Evolutionary conservation across 2,888 invertebrate genomes (phyloP).

Genomic region (Azorinus chamasolen): DNA sequence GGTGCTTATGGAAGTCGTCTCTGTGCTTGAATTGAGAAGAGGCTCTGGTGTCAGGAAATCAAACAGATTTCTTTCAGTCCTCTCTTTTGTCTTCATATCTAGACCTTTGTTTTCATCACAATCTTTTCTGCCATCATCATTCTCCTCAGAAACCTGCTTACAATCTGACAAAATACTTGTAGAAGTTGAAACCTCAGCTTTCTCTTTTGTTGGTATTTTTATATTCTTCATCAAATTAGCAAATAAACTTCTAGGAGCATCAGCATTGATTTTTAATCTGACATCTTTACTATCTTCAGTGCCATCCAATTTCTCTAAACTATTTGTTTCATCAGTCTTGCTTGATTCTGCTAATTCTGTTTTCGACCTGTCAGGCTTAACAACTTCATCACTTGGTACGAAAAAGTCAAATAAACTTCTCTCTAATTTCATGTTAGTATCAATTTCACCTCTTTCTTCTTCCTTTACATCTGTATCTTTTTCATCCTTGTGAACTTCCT

Average conservation of each 20-base stretch:
- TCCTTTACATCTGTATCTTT: not conserved
- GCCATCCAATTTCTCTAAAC: too few relatives aligned
- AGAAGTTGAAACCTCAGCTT: not conserved
- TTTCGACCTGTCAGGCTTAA: too few relatives aligned
- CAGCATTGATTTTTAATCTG: too few relatives aligned
- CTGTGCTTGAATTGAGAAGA: too few relatives aligned
- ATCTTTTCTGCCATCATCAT: not conserved
- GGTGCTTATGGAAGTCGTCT: too few relatives aligned
- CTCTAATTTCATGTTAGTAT: conserved; percentile 4
- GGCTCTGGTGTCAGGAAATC: conserved; percentile 47
- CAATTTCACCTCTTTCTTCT: too few relatives aligned
- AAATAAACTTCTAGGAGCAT: conserved; percentile 30
- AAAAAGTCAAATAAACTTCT: conserved; percentile 31
- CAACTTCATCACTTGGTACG: too few relatives aligned
- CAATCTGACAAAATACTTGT: not conserved
- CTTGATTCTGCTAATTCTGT: too few relatives aligned
- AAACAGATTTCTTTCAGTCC: conserved; percentile 51
- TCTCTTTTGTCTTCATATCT: conserved; percentile 34
- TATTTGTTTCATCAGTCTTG: too few relatives aligned
- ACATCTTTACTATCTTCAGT: too few relatives aligned
- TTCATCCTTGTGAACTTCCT: too few relatives aligned
- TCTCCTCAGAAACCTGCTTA: not conserved
- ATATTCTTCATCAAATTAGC: conserved; percentile 54
- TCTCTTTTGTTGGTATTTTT: conserved; percentile 30
- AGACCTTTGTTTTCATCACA: not conserved